Evolutionary conservation across 2,888 invertebrate genomes (phyloP).

Genomic region (Leptodirus hochenwartii): DNA sequence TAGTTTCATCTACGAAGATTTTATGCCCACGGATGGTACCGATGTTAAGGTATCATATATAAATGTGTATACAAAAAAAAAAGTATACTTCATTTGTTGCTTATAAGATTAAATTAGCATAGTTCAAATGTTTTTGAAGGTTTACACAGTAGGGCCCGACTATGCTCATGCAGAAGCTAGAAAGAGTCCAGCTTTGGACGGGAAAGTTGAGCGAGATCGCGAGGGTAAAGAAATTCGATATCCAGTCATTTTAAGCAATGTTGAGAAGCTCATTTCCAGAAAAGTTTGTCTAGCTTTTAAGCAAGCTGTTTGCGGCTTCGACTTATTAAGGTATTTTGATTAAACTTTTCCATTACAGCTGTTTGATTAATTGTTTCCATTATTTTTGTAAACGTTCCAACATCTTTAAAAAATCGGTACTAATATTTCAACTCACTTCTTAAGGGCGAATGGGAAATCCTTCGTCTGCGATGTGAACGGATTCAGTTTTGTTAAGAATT

Average conservation of each 20-base stretch:
- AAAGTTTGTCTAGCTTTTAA: constrained; percentile 93
- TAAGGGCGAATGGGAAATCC: constrained; percentile 92
- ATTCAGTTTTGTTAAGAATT: constrained; percentile 99
- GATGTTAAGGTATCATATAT: constrained; percentile 25
- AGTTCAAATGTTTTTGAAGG: constrained; percentile 33
- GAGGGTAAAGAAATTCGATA: constrained; percentile 98
- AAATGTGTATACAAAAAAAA: background rate
- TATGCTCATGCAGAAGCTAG: constrained; percentile 99
- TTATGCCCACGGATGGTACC: constrained; percentile 97
- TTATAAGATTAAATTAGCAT: background rate
- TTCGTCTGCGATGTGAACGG: constrained; percentile 99
- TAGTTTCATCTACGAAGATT: constrained; percentile 98
- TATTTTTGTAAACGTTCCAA: background rate
- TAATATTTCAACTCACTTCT: constrained; percentile 11
- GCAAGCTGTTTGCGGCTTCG: constrained; percentile 99
- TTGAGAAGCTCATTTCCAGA: constrained; percentile 93
- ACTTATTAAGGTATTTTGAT: constrained; percentile 66
- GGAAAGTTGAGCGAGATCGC: constrained; percentile 94
- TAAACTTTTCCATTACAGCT: too few relatives aligned
- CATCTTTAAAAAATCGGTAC: background rate
- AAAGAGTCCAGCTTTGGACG: constrained; percentile 95
- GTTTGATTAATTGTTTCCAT: constrained; percentile 1
- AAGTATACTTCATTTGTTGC: constrained; percentile 3
- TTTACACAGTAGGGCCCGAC: constrained; percentile 98
- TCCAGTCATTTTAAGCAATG: constrained; percentile 93